Evolutionary conservation across 1,140 invertebrate species (phyloP).

Genomic region (Mamestra configurata): DNA sequence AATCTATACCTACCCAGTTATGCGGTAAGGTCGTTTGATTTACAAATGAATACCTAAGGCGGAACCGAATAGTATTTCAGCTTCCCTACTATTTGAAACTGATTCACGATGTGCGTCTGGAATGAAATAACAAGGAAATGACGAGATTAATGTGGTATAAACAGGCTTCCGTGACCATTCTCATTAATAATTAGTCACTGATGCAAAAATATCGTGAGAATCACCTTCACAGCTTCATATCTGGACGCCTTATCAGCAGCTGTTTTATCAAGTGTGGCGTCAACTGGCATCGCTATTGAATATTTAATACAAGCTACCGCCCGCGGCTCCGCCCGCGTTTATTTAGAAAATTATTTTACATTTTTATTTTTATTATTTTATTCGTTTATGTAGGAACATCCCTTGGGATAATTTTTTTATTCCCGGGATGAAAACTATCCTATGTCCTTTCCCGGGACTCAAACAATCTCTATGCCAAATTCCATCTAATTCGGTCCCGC

Average conservation of each 20-base stretch:
- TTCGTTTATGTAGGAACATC: too few species aligned
- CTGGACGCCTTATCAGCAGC: background rate
- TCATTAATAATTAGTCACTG: constrained; percentile 1
- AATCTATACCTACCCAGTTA: background rate
- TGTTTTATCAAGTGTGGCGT: too few species aligned
- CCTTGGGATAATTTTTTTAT: too few species aligned
- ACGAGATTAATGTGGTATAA: background rate
- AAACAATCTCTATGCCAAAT: too few species aligned
- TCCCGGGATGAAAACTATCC: too few species aligned
- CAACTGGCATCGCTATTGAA: too few species aligned
- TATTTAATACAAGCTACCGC: too few species aligned
- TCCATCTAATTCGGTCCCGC: too few species aligned
- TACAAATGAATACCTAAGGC: background rate
- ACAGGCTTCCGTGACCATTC: constrained; percentile 1
- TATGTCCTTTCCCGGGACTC: too few species aligned
- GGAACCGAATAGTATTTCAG: background rate
- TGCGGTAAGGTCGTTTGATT: background rate
- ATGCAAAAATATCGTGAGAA: constrained; percentile 7
- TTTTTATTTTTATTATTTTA: too few species aligned
- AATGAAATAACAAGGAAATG: background rate
- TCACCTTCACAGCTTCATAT: constrained; percentile 12
- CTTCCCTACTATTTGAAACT: background rate
- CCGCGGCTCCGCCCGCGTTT: too few species aligned
- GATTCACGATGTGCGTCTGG: background rate
- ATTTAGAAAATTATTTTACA: too few species aligned